Percentiles rank a stretch among this genome's conserved stretches.
Conservation (phyloP, 1,140 invertebrate genomes). For the Tyrophagus putrescentiae region DNA sequence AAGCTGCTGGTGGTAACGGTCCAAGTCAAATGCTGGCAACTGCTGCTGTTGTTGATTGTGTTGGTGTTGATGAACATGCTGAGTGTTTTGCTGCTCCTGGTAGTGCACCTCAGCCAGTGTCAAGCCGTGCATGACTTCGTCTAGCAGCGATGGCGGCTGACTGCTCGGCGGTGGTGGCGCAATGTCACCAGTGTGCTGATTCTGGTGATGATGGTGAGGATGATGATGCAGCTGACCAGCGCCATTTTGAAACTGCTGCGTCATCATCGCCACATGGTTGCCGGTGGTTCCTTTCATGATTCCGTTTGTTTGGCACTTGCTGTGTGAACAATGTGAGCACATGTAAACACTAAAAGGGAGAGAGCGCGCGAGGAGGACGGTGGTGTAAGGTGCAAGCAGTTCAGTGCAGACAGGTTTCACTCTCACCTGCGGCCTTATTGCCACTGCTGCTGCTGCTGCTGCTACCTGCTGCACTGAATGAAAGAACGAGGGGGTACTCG, state of each 20-base stretch:
- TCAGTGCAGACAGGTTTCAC: not conserved
- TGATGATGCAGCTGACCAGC: not conserved
- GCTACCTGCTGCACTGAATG: not conserved
- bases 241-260: not conserved
- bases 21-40: not conserved
- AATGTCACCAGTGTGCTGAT: too few relatives aligned
- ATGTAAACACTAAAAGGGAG: not conserved
- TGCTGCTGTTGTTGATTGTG: not conserved
- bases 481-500: too few relatives aligned
- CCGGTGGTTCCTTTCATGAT: not conserved
- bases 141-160: not conserved
- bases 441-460: not conserved
- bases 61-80: not conserved
- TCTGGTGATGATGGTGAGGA: too few relatives aligned
- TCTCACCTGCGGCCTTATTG: not conserved
- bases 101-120: too few relatives aligned
- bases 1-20: not conserved
- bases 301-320: not conserved
- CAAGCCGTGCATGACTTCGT: slow-evolving; percentile 1
- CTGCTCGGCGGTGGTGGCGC: not conserved
- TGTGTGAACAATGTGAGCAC: not conserved
- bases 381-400: not conserved
- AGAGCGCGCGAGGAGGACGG: not conserved
- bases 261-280: not conserved
- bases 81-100: too few relatives aligned